These are phyloP conservation scores for Eurypyga helias DNA, from an alignment of 2,113 vertebrate species.

Conservation along the genomic window DNA sequence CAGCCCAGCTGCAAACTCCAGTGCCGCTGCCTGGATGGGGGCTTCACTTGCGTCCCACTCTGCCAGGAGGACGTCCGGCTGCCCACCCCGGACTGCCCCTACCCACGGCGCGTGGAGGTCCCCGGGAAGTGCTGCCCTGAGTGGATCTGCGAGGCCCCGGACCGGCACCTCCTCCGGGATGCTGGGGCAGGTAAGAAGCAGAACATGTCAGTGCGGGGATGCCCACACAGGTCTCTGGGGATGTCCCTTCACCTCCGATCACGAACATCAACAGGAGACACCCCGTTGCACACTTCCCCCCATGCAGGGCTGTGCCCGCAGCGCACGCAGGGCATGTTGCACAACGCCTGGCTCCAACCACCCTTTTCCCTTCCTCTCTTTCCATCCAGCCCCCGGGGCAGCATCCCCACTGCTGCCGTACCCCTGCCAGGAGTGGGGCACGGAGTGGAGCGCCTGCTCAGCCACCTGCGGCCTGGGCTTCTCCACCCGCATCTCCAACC, in stretches of 20 bases:
- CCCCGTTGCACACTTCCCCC: neutral
- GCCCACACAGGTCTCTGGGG: neutral
- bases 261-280: neutral
- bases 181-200: conserved; percentile 75
- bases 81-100: conserved; percentile 86
- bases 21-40: conserved; percentile 86
- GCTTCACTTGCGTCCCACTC: conserved; percentile 83
- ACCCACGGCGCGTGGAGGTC: conserved; percentile 79
- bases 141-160: conserved; percentile 87
- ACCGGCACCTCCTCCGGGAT: conserved; percentile 56
- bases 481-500: conserved; percentile 88
- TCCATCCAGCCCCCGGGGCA: conserved; percentile 16
- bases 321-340: rapidly evolving
- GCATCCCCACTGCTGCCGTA: rapidly evolving
- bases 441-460: conserved; percentile 90
- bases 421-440: conserved; percentile 82
- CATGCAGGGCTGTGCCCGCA: rapidly evolving
- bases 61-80: conserved; percentile 82
- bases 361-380: neutral
- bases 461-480: conserved; percentile 87
- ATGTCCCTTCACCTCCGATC: neutral
- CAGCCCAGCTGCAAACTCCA: conserved; percentile 87
- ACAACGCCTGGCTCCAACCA: neutral
- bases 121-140: conserved; percentile 91
- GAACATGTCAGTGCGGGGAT: neutral